Evolutionary conservation across 2,888 invertebrate genomes (phyloP), one percentile per base, ranked within the genome.

Genomic region (Cremastinae sp.): DNA sequence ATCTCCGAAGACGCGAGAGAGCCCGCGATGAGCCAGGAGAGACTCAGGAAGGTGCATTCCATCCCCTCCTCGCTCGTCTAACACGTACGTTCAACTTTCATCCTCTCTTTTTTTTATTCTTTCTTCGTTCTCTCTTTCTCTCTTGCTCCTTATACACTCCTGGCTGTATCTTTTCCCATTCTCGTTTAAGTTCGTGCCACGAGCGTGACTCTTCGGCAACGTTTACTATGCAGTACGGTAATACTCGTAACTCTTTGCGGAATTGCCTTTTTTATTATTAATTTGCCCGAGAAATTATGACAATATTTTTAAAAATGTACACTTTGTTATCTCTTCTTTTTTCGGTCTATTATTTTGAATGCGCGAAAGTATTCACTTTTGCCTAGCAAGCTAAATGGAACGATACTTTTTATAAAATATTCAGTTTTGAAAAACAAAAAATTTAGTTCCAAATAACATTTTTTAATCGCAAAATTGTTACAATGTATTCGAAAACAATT

Each of bases 61-160:
- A 76, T 76, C 76, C 76, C 73, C 73, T 65, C 73, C n/a, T 55
- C 28, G 16, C 47, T 59, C 58, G 28, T 39, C 58, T 22, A 53
- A 65, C 73, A 65, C 73, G 68, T 76, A 76, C 75, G 68, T 72
- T 76, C 72, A 69, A 76, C 75, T 69, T 75, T 75, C 66, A 72
- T 75, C 72, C 51, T 59, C 58, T 49, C n/a, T 1, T 43, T 64
- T 45, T 59, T 51, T n/a, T n/a, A n/a, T n/a, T 64, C 66, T 53
- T 43, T 45, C 64, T 51, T 51, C 28, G 58, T 56, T 45, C 41
- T 56, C 9, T n/a, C 62, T 51, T 12, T 41, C 58, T 59, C 65
- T 65, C 64, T 59, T 56, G n/a, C 53, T 37, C 51, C 28, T 28
- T 28, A 28, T 28, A 3, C 28, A n/a, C 28, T 28, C 5, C 28